phyloP scores from a whole-genome alignment of 2,888 invertebrate species.

The Caenorhabditis drosophilae region DNA sequence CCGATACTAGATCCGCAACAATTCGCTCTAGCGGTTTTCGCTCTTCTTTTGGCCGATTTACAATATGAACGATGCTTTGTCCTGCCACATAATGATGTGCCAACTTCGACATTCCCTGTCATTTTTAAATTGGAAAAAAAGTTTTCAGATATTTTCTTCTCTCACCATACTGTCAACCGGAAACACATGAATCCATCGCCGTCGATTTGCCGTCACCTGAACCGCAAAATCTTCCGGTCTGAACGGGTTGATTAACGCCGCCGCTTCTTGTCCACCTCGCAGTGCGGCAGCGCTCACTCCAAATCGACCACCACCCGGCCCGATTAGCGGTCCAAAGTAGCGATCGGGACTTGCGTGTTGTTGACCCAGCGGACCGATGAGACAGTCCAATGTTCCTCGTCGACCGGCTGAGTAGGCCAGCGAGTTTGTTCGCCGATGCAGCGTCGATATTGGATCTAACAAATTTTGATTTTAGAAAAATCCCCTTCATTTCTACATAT shows the following conservation, averaged over 20 bases:
- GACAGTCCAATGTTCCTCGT: slow-evolving; percentile 10
- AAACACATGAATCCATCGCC: slow-evolving; percentile 93
- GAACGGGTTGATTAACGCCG: slow-evolving; percentile 84
- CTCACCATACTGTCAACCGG: slow-evolving; percentile 74
- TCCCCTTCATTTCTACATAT: background rate
- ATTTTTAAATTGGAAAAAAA: background rate
- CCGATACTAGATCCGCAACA: background rate
- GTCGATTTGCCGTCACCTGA: slow-evolving; percentile 65
- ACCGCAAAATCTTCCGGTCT: slow-evolving; percentile 87
- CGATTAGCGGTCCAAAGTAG: background rate
- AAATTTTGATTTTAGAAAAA: no score
- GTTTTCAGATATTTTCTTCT: background rate
- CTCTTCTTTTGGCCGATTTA: background rate
- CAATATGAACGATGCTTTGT: slow-evolving; percentile 40
- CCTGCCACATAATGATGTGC: slow-evolving; percentile 68
- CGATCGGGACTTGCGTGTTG: slow-evolving; percentile 1
- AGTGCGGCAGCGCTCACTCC: background rate
- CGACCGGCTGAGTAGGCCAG: slow-evolving; percentile 1
- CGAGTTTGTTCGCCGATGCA: background rate
- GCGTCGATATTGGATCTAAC: no score
- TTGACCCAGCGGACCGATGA: slow-evolving; percentile 74
- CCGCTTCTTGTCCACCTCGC: slow-evolving; percentile 7
- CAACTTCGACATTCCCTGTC: slow-evolving; percentile 63
- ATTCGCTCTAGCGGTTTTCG: background rate
- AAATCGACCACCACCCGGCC: background rate